Percentiles rank a stretch among this genome's conserved stretches.
Evolutionary conservation across 2,113 vertebrate genomes (phyloP).

Genomic region (Hippopotamus amphibius): DNA sequence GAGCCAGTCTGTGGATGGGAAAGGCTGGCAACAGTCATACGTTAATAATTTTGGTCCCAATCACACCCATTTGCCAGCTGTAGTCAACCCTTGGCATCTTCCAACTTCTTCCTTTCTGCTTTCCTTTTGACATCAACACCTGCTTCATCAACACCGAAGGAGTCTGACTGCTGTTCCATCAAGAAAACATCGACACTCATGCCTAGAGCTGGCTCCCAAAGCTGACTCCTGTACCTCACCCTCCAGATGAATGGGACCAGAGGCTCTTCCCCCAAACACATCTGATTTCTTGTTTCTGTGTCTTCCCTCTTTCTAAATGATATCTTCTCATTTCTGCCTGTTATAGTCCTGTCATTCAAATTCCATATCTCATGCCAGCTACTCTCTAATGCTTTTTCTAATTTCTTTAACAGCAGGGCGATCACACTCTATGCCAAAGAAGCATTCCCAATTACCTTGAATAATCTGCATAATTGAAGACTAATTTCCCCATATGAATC

Average conservation of each 20-base stretch:
- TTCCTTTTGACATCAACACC: slow-evolving; percentile 2
- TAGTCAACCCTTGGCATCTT: slow-evolving; percentile 7
- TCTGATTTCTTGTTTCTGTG: background rate
- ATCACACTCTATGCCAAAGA: background rate
- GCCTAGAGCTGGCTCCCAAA: background rate
- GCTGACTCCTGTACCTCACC: background rate
- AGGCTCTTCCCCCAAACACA: background rate
- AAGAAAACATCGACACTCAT: background rate
- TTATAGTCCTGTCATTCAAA: background rate
- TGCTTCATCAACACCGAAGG: background rate
- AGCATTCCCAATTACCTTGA: slow-evolving; percentile 2
- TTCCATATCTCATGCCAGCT: background rate
- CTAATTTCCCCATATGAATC: background rate
- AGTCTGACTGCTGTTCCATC: background rate
- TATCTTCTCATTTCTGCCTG: background rate
- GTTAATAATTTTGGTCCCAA: background rate
- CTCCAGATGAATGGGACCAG: background rate
- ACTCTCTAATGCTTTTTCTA: background rate
- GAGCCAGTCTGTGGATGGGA: background rate
- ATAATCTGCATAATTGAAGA: slow-evolving; percentile 44
- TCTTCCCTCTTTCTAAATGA: slow-evolving; percentile 10
- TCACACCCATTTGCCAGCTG: slow-evolving; percentile 38
- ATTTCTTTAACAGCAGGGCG: background rate
- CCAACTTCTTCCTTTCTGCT: slow-evolving; percentile 23
- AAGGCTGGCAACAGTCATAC: background rate